Base-by-base conservation (phyloP, 2,113 vertebrate species). In the Barnardius zonarius region DNA sequence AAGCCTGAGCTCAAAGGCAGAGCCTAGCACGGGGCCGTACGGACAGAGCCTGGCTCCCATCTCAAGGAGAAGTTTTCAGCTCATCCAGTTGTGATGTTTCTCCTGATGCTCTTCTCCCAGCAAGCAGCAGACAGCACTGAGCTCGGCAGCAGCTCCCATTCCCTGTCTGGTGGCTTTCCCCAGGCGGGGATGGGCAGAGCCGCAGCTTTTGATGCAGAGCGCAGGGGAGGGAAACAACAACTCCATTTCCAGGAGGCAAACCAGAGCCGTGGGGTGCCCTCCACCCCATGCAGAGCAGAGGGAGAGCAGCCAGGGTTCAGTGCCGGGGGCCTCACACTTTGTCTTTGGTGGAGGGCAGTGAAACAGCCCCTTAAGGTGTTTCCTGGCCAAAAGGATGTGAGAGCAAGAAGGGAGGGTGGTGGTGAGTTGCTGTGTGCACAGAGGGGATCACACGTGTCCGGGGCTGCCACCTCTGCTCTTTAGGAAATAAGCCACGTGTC, bases 21-120 rank as follows among this genome's bases (percentile, higher is more conserved):
- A n/a, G 22, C 33, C 25, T 59, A 10, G 15, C 0, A 2, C 0
- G 2, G 54, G 66, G 12, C 3, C 43, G 52, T 11, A 27, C 4
- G 3, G 2, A 3, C 49, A 10, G 25, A 75, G 51, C 48, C 23
- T 1, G 1, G 4, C 44, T 54, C 37, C 17, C 30, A 37, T 27
- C 64, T 18, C 9, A 33, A 22, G 44, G 16, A 35, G 35, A 61
- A 87, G 35, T 75, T 93, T 70, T 35, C 6, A n/a, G 41, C 51
- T 57, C 67, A n/a, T 67, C 35, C 69, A 13, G 4, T 41, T 63
- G 43, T 51, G 11, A 31, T 9, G 35, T 17, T 80, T 15, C 10
- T 59, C 76, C 72, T 9, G 5, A 12, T 25, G 67, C 17, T 1
- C 35, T 80, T 1, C 35, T 76, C 68, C 12, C 8, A 15, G 72